Percentiles rank a stretch among this genome's conserved stretches.
These are phyloP conservation scores for Linnaemya tessellans DNA, from an alignment of 2,888 invertebrate genomes.

Conservation along the genomic window DNA sequence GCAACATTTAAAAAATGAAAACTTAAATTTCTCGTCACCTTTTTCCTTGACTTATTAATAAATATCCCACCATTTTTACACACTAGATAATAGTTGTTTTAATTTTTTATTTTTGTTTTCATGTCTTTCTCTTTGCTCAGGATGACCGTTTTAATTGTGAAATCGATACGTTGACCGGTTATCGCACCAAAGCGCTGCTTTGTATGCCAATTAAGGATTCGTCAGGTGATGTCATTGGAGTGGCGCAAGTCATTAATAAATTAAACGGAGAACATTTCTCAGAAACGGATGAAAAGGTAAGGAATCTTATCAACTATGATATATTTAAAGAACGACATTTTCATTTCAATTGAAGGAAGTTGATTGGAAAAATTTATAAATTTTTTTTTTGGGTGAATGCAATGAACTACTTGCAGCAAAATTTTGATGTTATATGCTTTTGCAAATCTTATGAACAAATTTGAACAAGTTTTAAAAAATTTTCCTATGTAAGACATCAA, in stretches of 20 bases:
- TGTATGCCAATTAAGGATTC: slow-evolving; percentile 98
- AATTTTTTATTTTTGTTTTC: slow-evolving; percentile 59
- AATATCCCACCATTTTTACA: slow-evolving; percentile 26
- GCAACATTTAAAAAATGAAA: background rate
- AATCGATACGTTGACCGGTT: slow-evolving; percentile 96
- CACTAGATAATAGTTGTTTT: slow-evolving; percentile 33
- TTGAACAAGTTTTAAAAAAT: background rate
- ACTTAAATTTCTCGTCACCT: background rate
- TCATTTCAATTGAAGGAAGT: background rate
- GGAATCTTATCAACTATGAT: slow-evolving; percentile 18
- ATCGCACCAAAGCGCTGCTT: slow-evolving; percentile 94
- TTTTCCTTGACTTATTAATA: slow-evolving; percentile 10
- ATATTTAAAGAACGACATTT: background rate
- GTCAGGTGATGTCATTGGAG: slow-evolving; percentile 97
- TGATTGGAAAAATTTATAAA: background rate
- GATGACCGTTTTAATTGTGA: slow-evolving; percentile 96
- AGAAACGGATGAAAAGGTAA: slow-evolving; percentile 89
- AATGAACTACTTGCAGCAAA: too few species aligned
- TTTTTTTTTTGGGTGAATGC: too few species aligned
- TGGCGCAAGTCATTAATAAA: slow-evolving; percentile 98
- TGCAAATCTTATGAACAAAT: background rate
- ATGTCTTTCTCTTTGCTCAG: slow-evolving; percentile 83
- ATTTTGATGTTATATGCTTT: too few species aligned
- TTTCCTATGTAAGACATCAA: slow-evolving; percentile 14
- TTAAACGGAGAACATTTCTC: slow-evolving; percentile 93